Conservation (phyloP, 2,888 invertebrate genomes). For the Arctia plantaginis region DNA sequence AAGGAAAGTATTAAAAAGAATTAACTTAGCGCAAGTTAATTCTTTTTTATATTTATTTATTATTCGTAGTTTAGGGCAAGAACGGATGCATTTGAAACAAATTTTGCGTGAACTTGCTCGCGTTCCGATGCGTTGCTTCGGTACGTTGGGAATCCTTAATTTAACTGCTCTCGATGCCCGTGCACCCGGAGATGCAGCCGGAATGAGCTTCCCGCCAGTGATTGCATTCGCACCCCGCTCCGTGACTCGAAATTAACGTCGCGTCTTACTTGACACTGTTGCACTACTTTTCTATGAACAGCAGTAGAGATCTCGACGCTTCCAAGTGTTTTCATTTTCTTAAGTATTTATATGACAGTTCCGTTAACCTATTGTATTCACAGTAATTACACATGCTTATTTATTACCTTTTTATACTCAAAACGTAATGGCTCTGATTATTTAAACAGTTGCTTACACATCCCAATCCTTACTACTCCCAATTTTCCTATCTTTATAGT, state of each 20-base stretch:
- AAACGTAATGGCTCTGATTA: no score
- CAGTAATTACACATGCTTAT: background rate
- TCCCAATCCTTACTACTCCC: no score
- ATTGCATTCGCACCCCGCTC: conserved; percentile 79
- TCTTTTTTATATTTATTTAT: no score
- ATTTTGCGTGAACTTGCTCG: conserved; percentile 44
- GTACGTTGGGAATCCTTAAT: conserved; percentile 80
- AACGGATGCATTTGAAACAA: conserved; percentile 19
- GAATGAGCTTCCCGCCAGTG: conserved; percentile 82
- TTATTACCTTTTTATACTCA: background rate
- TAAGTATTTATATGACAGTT: background rate
- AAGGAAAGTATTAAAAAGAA: background rate
- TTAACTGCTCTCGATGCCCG: conserved; percentile 68
- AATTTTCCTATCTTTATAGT: background rate
- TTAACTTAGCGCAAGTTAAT: no score
- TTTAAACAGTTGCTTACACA: no score
- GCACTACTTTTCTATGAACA: conserved; percentile 31
- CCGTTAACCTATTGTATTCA: background rate
- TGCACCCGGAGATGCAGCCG: conserved; percentile 78
- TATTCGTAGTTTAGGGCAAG: background rate
- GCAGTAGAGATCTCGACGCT: conserved; percentile 19
- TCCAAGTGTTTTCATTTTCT: background rate
- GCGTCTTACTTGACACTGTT: conserved; percentile 58
- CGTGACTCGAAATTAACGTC: conserved; percentile 76
- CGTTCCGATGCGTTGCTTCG: conserved; percentile 58